Percentiles rank a stretch among this genome's conserved stretches.
Conservation (phyloP, 2,797 vertebrate species). For the Atherinosoma microstoma region DNA sequence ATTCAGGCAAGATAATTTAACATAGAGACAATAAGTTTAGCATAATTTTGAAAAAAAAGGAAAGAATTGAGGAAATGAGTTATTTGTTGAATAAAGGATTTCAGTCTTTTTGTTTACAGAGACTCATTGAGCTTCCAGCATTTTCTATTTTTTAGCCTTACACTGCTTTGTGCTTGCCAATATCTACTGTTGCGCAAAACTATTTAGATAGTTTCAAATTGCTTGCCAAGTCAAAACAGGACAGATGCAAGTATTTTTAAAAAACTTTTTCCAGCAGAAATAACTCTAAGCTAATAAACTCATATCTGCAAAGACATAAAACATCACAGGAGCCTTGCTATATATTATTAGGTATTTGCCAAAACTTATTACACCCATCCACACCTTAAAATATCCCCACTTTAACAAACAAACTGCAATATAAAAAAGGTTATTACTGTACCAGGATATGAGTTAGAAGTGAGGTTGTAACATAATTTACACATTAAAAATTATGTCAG, state of each 20-base stretch:
- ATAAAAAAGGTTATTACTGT: background rate
- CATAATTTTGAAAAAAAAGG: background rate
- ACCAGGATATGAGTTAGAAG: background rate
- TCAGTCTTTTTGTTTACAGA: background rate
- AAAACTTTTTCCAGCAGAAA: background rate
- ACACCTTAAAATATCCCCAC: background rate
- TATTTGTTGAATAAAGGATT: background rate
- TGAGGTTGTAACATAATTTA: background rate
- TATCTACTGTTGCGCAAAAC: slow-evolving; percentile 13
- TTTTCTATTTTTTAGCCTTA: background rate
- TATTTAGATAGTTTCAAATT: slow-evolving; percentile 1
- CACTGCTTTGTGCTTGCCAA: slow-evolving; percentile 1
- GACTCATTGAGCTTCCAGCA: background rate
- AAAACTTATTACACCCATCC: background rate
- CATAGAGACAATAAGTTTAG: background rate
- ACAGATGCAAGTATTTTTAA: background rate
- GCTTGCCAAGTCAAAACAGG: background rate
- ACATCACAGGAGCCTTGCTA: too few species aligned
- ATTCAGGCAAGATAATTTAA: background rate
- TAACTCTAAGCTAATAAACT: background rate
- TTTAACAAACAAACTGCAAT: background rate
- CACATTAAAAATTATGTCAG: background rate
- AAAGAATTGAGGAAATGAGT: background rate
- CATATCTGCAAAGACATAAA: background rate
- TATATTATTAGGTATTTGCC: background rate